These are phyloP conservation scores for Darwinula stevensoni DNA, from an alignment of 2,888 invertebrate genomes.

Conservation along the genomic window DNA sequence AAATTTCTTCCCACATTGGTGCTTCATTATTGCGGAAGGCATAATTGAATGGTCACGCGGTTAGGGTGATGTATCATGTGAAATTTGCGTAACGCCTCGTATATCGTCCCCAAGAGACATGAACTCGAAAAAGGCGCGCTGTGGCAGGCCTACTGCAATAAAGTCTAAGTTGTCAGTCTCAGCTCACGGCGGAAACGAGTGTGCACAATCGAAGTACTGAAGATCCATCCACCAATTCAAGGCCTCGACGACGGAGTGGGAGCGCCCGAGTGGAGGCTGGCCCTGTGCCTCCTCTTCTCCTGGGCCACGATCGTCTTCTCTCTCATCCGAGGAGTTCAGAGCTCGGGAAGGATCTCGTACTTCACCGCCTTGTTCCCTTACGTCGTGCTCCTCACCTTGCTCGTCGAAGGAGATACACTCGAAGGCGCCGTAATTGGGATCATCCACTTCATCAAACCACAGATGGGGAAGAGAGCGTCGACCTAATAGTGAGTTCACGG, in stretches of 20 bases:
- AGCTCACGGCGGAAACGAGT: no score
- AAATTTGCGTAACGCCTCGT: no score
- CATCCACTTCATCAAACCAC: constrained; percentile 41
- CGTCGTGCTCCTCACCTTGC: constrained; percentile 36
- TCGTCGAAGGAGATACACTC: constrained; percentile 30
- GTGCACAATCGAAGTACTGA: constrained; percentile 11
- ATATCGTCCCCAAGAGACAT: no score
- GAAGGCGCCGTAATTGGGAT: constrained; percentile 43
- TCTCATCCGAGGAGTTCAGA: constrained; percentile 37
- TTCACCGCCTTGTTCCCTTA: constrained; percentile 69
- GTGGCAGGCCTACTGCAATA: no score
- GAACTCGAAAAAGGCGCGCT: no score
- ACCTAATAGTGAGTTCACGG: constrained; percentile 13
- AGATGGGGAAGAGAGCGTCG: constrained; percentile 35
- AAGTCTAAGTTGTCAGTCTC: no score
- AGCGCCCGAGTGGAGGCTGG: constrained; percentile 25
- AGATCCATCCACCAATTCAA: constrained; percentile 4
- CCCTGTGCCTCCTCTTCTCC: constrained; percentile 29
- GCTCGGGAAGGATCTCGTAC: constrained; percentile 47
- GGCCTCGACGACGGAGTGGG: constrained; percentile 10
- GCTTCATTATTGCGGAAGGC: no score
- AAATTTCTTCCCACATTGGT: no score
- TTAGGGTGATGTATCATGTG: no score
- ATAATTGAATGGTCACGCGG: no score
- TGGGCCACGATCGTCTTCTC: constrained; percentile 38